Percentiles rank a stretch among this genome's conserved stretches.
phyloP scores from a whole-genome alignment of 1,140 invertebrate species.

The Ceratina australensis region DNA sequence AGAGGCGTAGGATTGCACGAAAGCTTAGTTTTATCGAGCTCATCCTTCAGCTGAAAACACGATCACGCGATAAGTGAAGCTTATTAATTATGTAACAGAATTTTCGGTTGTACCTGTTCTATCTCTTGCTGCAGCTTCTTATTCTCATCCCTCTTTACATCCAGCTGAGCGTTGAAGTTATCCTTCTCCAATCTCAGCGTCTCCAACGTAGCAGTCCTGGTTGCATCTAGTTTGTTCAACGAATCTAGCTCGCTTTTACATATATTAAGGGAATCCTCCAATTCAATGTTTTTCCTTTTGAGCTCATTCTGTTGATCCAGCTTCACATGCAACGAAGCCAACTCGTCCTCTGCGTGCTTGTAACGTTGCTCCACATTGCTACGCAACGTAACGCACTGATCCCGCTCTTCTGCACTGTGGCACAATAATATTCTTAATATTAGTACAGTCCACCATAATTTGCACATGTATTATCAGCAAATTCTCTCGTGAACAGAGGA shows the following conservation, averaged over 20 bases:
- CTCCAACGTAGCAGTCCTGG: conserved; percentile 71
- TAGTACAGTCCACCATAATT: background rate
- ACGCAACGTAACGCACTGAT: conserved; percentile 72
- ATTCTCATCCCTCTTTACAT: conserved; percentile 70
- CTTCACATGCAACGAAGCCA: conserved; percentile 67
- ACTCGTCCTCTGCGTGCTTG: conserved; percentile 67
- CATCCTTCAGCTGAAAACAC: conserved; percentile 67
- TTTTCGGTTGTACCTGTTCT: conserved; percentile 59
- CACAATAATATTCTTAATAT: background rate
- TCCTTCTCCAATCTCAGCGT: conserved; percentile 75
- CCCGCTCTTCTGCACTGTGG: conserved; percentile 75
- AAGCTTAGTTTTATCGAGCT: conserved; percentile 68
- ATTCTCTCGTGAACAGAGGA: background rate
- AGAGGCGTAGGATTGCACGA: conserved; percentile 49
- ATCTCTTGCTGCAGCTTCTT: conserved; percentile 71
- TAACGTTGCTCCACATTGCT: conserved; percentile 65
- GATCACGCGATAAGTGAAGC: background rate
- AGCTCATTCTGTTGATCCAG: conserved; percentile 68
- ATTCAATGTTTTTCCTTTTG: conserved; percentile 64
- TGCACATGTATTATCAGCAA: background rate
- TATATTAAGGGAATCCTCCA: conserved; percentile 65
- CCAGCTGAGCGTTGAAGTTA: conserved; percentile 65
- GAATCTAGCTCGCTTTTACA: conserved; percentile 77
- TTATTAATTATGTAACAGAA: background rate
- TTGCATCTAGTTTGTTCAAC: conserved; percentile 73